Conservation (phyloP, 2,113 vertebrate species). For the Scatophagus argus region DNA sequence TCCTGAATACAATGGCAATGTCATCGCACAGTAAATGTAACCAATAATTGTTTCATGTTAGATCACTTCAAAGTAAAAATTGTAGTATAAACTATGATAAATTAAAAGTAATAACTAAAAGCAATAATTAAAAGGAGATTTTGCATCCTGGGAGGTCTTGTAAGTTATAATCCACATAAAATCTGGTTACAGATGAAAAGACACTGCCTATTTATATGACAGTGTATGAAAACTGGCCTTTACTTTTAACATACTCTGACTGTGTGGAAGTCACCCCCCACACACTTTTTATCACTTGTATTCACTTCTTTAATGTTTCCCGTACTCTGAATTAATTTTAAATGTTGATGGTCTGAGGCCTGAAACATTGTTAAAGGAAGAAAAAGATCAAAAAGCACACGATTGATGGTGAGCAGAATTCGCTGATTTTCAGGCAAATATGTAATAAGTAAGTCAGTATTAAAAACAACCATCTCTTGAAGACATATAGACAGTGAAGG, state of each 20-base stretch:
- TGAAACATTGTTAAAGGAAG: too few relatives aligned
- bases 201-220: background rate
- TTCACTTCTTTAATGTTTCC: background rate
- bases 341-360: background rate
- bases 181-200: background rate
- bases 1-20: background rate
- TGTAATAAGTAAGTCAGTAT: too few relatives aligned
- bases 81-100: too few relatives aligned
- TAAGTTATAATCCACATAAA: background rate
- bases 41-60: background rate
- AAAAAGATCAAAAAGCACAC: too few relatives aligned
- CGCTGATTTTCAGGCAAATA: too few relatives aligned
- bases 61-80: background rate
- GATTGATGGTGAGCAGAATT: too few relatives aligned
- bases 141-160: background rate
- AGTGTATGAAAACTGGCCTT: background rate
- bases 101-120: too few relatives aligned
- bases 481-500: background rate
- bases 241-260: background rate
- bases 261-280: background rate
- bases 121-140: background rate
- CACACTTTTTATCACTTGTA: background rate
- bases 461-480: background rate
- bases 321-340: background rate
- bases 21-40: background rate